Percentiles rank a stretch among this genome's conserved stretches.
Evolutionary conservation across 2,888 invertebrate species (phyloP).

Genomic region (Eupithecia subfuscata): DNA sequence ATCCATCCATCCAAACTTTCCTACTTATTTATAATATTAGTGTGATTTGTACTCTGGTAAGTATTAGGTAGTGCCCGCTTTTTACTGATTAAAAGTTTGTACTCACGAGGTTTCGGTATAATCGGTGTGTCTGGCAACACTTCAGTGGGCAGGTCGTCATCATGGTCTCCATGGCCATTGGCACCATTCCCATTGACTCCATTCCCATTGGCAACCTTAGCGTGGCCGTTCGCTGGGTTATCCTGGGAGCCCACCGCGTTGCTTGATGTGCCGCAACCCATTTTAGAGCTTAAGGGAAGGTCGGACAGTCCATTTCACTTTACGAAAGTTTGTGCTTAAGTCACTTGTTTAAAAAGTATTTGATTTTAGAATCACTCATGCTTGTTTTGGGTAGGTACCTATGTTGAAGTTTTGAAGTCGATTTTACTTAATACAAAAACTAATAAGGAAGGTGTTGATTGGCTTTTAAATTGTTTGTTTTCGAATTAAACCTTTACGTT

Average conservation of each 20-base stretch:
- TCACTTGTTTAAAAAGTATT: not conserved
- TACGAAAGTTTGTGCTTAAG: not conserved
- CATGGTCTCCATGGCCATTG: slow-evolving; percentile 49
- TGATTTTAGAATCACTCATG: not conserved
- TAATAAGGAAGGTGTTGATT: not conserved
- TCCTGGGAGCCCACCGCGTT: slow-evolving; percentile 64
- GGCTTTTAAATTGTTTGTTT: not conserved
- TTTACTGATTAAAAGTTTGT: not conserved
- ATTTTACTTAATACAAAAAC: not conserved
- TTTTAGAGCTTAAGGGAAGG: slow-evolving; percentile 44
- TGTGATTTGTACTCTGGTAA: too few species aligned
- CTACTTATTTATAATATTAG: too few species aligned
- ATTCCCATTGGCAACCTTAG: slow-evolving; percentile 47
- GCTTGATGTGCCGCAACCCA: slow-evolving; percentile 81
- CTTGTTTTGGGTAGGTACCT: not conserved
- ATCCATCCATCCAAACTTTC: too few species aligned
- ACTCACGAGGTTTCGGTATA: slow-evolving; percentile 73
- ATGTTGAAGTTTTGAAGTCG: not conserved
- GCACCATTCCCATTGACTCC: slow-evolving; percentile 46
- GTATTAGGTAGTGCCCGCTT: too few species aligned
- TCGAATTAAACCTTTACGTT: not conserved
- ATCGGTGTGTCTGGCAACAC: slow-evolving; percentile 74
- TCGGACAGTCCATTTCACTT: slow-evolving; percentile 29
- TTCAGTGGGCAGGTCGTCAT: slow-evolving; percentile 71
- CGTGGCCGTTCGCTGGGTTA: slow-evolving; percentile 51